These are phyloP conservation scores for Ceramica pisi DNA, from an alignment of 2,888 invertebrate species.

Conservation along the genomic window DNA sequence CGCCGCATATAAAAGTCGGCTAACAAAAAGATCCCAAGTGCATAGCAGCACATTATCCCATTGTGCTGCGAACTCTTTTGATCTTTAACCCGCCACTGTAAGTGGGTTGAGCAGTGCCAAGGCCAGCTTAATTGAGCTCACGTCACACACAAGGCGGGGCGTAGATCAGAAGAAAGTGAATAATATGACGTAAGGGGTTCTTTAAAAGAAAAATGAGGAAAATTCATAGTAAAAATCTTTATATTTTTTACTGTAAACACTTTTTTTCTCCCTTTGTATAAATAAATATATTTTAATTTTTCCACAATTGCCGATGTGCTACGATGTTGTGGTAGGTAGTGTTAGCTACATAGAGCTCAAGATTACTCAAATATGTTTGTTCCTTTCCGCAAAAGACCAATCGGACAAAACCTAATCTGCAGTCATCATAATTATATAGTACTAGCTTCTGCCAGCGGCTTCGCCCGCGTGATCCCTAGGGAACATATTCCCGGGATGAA, in stretches of 20 bases:
- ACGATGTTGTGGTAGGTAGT: conserved; percentile 1
- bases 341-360: not conserved
- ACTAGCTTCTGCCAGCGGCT: too few species aligned
- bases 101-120: conserved; percentile 53
- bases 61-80: conserved; percentile 55
- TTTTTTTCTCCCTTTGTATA: too few species aligned
- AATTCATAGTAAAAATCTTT: not conserved
- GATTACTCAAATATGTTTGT: not conserved
- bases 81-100: conserved; percentile 47
- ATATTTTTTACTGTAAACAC: too few species aligned
- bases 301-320: conserved; percentile 1
- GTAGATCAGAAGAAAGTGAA: not conserved
- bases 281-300: too few species aligned
- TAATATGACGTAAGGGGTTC: not conserved
- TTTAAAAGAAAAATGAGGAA: not conserved
- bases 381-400: too few species aligned
- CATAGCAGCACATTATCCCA: conserved; percentile 48
- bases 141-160: conserved; percentile 11
- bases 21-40: conserved; percentile 51
- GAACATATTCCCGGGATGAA: too few species aligned
- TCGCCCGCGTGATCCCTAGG: too few species aligned
- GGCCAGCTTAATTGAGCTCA: conserved; percentile 52
- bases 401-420: too few species aligned
- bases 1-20: conserved; percentile 33
- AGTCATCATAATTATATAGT: too few species aligned